Evolutionary conservation across 2,113 vertebrate species (phyloP).

Genomic region (Electrona antarctica): DNA sequence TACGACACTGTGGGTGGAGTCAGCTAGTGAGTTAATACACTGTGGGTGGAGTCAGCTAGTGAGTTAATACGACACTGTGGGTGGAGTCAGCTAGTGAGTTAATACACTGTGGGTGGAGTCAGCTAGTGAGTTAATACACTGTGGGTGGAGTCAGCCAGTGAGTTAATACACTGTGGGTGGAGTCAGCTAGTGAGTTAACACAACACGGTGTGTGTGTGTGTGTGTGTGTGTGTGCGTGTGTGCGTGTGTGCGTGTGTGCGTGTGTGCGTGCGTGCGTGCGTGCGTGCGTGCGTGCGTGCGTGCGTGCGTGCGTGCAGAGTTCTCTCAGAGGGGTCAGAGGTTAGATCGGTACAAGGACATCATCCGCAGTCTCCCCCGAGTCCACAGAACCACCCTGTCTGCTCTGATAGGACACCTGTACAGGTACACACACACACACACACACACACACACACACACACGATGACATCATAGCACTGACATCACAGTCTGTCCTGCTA

Average conservation of each 20-base stretch:
- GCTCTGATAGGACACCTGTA: conserved; percentile 94
- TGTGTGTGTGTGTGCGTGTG: not conserved
- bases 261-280: not conserved
- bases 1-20: no score
- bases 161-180: no score
- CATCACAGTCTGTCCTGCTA: no score
- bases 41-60: no score
- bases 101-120: no score
- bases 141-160: no score
- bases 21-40: no score
- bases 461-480: no score
- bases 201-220: not conserved
- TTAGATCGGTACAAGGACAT: conserved; percentile 93
- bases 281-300: not conserved
- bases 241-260: not conserved
- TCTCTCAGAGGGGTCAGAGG: conserved; percentile 81
- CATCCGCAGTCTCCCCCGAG: conserved; percentile 86
- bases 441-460: conserved; percentile 1
- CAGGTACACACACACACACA: conserved; percentile 72
- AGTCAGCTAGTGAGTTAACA: no score
- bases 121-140: no score
- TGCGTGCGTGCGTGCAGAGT: conserved; percentile 68
- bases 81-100: no score
- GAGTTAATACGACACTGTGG: no score
- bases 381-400: conserved; percentile 91